Evolutionary conservation across 2,113 vertebrate genomes (phyloP).

Genomic region (Notothenia rossii): DNA sequence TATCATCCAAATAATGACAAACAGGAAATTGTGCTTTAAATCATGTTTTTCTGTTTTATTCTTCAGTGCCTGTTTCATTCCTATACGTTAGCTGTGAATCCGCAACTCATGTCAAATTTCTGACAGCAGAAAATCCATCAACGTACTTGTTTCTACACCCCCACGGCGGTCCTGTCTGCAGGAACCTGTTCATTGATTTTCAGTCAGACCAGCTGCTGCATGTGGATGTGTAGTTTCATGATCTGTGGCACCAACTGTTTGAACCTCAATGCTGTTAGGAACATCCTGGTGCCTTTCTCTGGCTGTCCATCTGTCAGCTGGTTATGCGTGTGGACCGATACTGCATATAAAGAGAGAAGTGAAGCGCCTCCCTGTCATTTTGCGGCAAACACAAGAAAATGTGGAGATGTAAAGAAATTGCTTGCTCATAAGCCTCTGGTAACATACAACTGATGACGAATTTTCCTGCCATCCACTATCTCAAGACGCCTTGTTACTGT

Average conservation of each 20-base stretch:
- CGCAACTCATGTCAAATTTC: background rate
- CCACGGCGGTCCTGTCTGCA: background rate
- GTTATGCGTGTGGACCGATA: conserved; percentile 12
- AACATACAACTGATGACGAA: conserved; percentile 56
- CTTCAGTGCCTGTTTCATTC: background rate
- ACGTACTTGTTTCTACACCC: background rate
- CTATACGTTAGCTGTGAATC: background rate
- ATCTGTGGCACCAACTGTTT: conserved; percentile 2
- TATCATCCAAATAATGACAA: no score
- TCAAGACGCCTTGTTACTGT: background rate
- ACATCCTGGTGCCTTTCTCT: background rate
- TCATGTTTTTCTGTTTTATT: background rate
- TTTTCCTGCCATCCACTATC: conserved; percentile 27
- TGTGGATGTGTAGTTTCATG: background rate
- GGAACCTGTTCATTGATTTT: conserved; percentile 28
- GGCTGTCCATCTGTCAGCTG: conserved; percentile 27
- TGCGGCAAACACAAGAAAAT: conserved; percentile 40
- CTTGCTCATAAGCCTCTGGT: conserved; percentile 55
- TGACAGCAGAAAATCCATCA: conserved; percentile 12
- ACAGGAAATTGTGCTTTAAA: background rate
- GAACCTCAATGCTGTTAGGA: background rate
- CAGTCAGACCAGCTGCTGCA: conserved; percentile 25
- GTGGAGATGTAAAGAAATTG: conserved; percentile 15
- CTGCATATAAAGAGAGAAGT: conserved; percentile 12
- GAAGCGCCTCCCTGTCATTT: conserved; percentile 28